Evolutionary conservation across 2,888 invertebrate species (phyloP).

Genomic region (Cecidostiba fungosa): DNA sequence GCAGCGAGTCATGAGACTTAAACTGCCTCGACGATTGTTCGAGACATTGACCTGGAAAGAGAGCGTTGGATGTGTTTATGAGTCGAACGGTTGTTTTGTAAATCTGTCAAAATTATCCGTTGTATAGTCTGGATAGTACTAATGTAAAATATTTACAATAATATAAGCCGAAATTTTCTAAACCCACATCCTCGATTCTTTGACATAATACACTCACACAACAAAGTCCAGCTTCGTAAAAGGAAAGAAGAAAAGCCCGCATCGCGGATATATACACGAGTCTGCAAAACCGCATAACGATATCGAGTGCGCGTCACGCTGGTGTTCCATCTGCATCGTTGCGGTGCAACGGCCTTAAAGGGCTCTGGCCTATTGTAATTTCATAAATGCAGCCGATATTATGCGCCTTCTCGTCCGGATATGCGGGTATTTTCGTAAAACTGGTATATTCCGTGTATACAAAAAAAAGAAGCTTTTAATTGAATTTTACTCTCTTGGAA

Average conservation of each 20-base stretch:
- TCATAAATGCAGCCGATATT: slow-evolving; percentile 40
- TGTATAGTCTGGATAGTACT: slow-evolving; percentile 25
- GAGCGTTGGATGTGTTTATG: background rate
- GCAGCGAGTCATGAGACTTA: slow-evolving; percentile 6
- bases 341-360: slow-evolving; percentile 13
- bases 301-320: slow-evolving; percentile 43
- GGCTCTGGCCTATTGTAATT: slow-evolving; percentile 37
- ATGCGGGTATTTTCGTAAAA: background rate
- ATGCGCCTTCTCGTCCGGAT: background rate
- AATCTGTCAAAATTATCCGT: background rate
- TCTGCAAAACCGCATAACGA: background rate
- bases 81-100: background rate
- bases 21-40: background rate
- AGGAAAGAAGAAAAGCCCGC: slow-evolving; percentile 36
- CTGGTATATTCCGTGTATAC: too few species aligned
- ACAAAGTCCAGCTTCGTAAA: background rate
- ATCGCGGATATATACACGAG: background rate
- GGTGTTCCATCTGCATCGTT: slow-evolving; percentile 13
- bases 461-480: too few species aligned
- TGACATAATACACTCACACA: too few species aligned
- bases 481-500: background rate
- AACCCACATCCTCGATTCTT: background rate
- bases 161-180: background rate
- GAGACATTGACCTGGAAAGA: slow-evolving; percentile 14
- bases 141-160: background rate